Evolutionary conservation across 2,113 vertebrate species (phyloP), one percentile per base, ranked within the genome.

Genomic region (Malurus melanocephalus): DNA sequence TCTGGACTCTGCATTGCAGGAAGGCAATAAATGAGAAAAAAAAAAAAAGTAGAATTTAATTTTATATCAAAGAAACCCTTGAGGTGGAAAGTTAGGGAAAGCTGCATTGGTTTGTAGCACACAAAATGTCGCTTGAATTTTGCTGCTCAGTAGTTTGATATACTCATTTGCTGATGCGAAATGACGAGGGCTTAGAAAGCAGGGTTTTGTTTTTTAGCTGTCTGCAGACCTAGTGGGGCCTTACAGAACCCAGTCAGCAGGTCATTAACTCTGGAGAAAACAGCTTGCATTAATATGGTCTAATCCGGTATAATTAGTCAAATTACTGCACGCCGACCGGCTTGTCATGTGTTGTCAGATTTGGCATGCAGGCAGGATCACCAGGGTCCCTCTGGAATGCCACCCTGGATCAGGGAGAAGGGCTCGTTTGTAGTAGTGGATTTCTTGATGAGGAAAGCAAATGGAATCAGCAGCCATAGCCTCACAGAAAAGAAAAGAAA

Each of bases 281-380:
- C 99, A 99, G 98, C 98, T 99, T 99, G 99, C 98, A 98, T 99
- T 99, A 99, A 99, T 99, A 99, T 98, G 98, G 97, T 98, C 97
- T 99, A 99, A 99, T 99, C 99, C 98, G 96, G 97, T 97, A 98
- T 98, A 99, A 99, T 99, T 99, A 99, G 98, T 99, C 98, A 99
- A 99, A 99, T 99, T 98, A 98, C 98, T 97, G 97, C 98, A 98
- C 92, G 98, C 98, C 97, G 94, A 98, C 98, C 98, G 95, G 98
- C 98, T 98, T 98, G 98, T 99, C 98, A 98, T 98, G 97, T 98
- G 97, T 97, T 98, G 98, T 98, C 98, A 98, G 98, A 97, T 98
- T 98, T 99, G 99, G 98, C 98, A 98, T 98, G 97, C 97, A 96
- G 91, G 94, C 97, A 96, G 97, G 97, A 97, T 96, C 93, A 93